Percentiles rank a stretch among this genome's conserved stretches.
phyloP scores from a whole-genome alignment of 1,140 invertebrate species.

The Pseudoatta argentina region DNA sequence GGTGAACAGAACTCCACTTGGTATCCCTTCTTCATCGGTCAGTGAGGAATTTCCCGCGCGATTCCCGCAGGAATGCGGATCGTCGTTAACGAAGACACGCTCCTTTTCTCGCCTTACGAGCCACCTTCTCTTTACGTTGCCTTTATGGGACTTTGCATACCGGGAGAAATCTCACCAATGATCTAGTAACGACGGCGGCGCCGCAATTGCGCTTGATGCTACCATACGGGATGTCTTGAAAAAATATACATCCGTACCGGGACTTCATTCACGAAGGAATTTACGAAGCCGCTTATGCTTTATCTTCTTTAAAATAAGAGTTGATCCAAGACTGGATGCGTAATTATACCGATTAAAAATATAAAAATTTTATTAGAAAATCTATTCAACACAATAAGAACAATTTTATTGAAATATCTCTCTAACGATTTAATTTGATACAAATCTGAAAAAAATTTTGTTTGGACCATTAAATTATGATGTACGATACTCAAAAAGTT shows the following conservation, averaged over 20 bases:
- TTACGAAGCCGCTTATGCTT: not conserved
- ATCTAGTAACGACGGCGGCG: conserved; percentile 62
- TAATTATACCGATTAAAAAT: conserved; percentile 17
- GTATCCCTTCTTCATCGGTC: conserved; percentile 60
- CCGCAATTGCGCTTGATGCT: conserved; percentile 32
- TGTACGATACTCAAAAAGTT: too few relatives aligned
- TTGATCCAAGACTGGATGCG: not conserved
- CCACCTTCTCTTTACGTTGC: conserved; percentile 51
- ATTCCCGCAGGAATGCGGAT: conserved; percentile 74
- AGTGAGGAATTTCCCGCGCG: conserved; percentile 71
- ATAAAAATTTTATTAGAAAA: not conserved
- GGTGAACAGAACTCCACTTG: conserved; percentile 67
- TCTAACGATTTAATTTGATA: too few relatives aligned
- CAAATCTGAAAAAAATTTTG: too few relatives aligned
- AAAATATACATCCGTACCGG: not conserved
- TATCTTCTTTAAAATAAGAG: not conserved
- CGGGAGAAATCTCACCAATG: conserved; percentile 58
- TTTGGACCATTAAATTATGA: too few relatives aligned
- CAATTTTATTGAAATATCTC: too few relatives aligned
- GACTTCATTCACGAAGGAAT: conserved; percentile 24
- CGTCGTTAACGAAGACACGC: conserved; percentile 75
- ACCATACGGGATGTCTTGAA: conserved; percentile 24
- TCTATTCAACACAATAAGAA: not conserved
- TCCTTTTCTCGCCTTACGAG: conserved; percentile 61
- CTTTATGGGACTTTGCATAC: conserved; percentile 69